A percentile compares a stretch with the other conserved stretches of the same genome.
Conservation (phyloP, 2,113 vertebrate species). For the Burhinus oedicnemus region DNA sequence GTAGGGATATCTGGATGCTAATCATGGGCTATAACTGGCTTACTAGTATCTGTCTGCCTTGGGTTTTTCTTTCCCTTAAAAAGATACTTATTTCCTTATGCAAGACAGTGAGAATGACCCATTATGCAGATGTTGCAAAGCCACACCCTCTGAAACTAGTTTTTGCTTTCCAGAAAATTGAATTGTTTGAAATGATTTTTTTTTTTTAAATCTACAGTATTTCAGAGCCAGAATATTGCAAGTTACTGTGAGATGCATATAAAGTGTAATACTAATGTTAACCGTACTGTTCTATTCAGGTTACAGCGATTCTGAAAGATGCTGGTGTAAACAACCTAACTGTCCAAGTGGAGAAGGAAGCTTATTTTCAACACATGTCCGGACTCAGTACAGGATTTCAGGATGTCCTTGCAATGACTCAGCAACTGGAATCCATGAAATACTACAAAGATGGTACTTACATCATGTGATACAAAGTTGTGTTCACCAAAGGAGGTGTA, state of each 20-base stretch:
- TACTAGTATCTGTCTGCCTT: neutral
- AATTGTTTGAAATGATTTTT: neutral
- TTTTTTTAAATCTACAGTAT: neutral
- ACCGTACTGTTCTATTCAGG: conserved; percentile 67
- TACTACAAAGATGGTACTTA: conserved; percentile 93
- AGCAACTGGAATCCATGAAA: conserved; percentile 94
- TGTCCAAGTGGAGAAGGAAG: conserved; percentile 97
- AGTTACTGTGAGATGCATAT: neutral
- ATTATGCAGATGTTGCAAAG: neutral
- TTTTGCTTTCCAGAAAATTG: neutral
- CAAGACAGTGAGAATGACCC: neutral
- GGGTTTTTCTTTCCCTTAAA: neutral
- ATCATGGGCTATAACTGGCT: neutral
- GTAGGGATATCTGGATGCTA: neutral
- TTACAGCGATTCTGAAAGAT: conserved; percentile 92
- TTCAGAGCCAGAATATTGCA: neutral
- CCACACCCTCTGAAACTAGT: neutral
- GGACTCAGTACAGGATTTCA: conserved; percentile 96
- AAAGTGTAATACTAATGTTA: neutral
- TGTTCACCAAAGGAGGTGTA: neutral
- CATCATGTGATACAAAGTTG: conserved; percentile 84
- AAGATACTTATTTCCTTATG: neutral
- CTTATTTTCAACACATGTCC: conserved; percentile 98
- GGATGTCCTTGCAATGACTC: conserved; percentile 93
- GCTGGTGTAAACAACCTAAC: conserved; percentile 94